Base-by-base conservation (phyloP, 2,113 vertebrate species). In the Craseonycteris thonglongyai region DNA sequence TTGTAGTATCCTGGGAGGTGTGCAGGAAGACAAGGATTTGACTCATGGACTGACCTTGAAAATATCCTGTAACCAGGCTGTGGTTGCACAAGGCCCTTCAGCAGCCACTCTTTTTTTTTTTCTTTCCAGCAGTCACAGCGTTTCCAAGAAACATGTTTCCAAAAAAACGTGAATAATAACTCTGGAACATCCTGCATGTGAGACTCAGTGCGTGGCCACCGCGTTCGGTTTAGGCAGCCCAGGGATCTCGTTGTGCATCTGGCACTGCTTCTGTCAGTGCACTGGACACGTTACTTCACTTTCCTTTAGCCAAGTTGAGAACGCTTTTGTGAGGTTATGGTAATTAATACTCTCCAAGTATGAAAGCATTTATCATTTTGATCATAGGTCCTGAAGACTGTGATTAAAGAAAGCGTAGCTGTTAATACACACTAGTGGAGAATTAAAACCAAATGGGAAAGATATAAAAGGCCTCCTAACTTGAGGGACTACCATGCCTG, bases 101-200 rank as follows among this genome's bases (percentile, higher is more conserved):
- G 81, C 91, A 82, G 74, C 92, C 95, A 91, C 0, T 13, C 76
- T 56, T 82, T 82, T 51, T 47, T 51, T 51, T 51, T 56, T 82
- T 82, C 18, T 47, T 51, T 51, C 18, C 49, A 51, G 49, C 49
- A 51, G 13, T 51, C 42, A 92, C 90, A 66, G 33, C 88, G 96
- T 96, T 96, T 95, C 94, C 93, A 95, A 95, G 95, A 97, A 96
- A 49, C 92, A 35, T 63, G 58, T 91, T 94, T 86, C 91, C 90
- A 78, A 91, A 75, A 95, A 86, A 96, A 93, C 71, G 85, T 86
- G 91, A 92, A 56, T 95, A 92, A 95, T 15, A 63, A 78, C 72
- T 90, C 59, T 92, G 97, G 91, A 94, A 91, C 76, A 88, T 13
- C 47, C 66, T 83, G 1, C 49, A 3, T 42, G 85, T 22, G 85